Base-by-base conservation (phyloP, 1,140 invertebrate species). In the Drosophila equinoxialis region DNA sequence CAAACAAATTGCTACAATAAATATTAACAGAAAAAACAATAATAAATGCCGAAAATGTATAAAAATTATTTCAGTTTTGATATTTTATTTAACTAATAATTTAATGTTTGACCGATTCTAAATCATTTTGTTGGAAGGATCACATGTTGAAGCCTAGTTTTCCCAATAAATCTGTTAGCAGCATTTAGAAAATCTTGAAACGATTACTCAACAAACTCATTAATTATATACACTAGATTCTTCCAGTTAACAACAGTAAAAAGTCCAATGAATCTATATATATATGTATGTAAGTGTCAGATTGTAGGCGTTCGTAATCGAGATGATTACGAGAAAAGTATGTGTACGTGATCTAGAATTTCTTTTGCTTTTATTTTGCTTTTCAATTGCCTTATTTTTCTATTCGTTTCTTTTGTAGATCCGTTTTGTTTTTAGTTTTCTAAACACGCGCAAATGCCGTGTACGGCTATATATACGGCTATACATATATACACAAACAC, bases 391-490 rank as follows among this genome's bases (percentile, higher is more conserved):
- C 10, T 54, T 58, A n/a, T 51, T 39, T 39, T 39, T 35, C 48
- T 23, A 51, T 58, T 59, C 45, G 7, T 5, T 51, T 51, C 8
- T 85, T 84, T 80, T 57, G 60, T 66, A 87, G 72, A 82, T 82
- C 75, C 79, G 82, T 82, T 85, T 86, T 85, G 82, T 68, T 87
- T 72, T 69, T 60, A 48, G 20, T 76, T 87, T 87, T 87, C 83
- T 87, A 87, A 85, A 85, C 82, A 85, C 83, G 83, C 82, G 79
- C 68, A 11, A 61, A 60, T 58, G 57, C 82, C 82, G 82, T 87
- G 82, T 35, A 67, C 63, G n/a, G 7, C 4, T 37, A 20, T 20
- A n/a, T 59, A 59, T 39, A 58, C 30, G 23, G 17, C 1, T 23
- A 23, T 26, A 26, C 3, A 26, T 26, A 26, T 59, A 59, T 39